Evolutionary conservation across 2,113 vertebrate species (phyloP).

Genomic region (Pipra filicauda): DNA sequence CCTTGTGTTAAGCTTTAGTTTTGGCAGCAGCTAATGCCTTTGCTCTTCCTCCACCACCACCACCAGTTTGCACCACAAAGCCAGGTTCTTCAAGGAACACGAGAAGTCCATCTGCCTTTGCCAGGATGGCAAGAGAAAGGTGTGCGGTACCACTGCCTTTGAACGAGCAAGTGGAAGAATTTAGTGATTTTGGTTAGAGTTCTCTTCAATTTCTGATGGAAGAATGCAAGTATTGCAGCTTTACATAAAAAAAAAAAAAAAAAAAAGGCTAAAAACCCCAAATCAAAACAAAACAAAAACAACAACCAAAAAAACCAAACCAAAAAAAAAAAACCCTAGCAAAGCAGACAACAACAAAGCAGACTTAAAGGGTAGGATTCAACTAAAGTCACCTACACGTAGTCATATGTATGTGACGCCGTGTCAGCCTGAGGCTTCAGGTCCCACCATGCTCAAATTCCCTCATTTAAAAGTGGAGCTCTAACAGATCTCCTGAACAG

Average conservation of each 20-base stretch:
- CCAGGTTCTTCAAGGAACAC: neutral
- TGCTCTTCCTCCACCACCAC: neutral
- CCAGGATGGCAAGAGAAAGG: neutral
- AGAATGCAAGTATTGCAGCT: neutral
- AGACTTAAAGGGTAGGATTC: neutral
- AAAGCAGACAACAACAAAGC: neutral
- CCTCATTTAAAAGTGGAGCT: neutral
- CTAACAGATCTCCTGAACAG: neutral
- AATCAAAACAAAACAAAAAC: neutral
- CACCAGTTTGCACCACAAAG: neutral
- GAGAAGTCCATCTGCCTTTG: neutral
- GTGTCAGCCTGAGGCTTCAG: neutral
- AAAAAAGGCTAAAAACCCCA: neutral
- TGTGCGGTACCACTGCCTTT: neutral
- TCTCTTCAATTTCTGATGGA: neutral
- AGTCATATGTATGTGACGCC: neutral
- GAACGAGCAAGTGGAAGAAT: neutral
- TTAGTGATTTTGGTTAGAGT: neutral
- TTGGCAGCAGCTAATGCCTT: neutral
- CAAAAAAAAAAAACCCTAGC: neutral
- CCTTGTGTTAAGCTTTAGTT: neutral
- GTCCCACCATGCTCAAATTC: neutral
- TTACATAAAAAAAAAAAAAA: neutral
- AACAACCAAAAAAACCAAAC: neutral
- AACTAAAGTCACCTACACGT: neutral